Base-by-base conservation (phyloP, 2,113 vertebrate genomes). In the Aythya baeri region DNA sequence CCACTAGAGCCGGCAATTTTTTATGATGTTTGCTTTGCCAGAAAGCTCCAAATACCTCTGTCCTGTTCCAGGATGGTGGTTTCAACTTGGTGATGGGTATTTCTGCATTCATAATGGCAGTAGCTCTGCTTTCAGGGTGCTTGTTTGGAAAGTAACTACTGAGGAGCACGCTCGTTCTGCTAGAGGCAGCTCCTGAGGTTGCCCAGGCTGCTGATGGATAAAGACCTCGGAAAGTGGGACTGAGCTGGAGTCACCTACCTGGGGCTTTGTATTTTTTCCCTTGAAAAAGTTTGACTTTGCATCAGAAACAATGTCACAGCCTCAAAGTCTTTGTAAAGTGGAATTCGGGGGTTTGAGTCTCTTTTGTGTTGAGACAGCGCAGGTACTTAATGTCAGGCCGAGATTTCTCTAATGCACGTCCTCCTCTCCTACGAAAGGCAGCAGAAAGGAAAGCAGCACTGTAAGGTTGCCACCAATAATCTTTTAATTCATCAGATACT, bases 401-500 rank as follows among this genome's bases (percentile, higher is more conserved):
- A 8, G 52, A 77, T 74, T 23, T 46, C 41, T 67, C 2, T 43
- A 34, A 46, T n/a, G 13, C 34, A 32, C 0, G 1, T 91, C 46
- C 41, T 72, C 15, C 12, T 79, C 9, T 67, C 43, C 46, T 63
- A 44, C 13, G 18, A 36, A 75, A 65, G 14, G 34, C 20, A 17
- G 23, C 79, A 32, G 27, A 74, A 74, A 81, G 49, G 31, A 78
- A 49, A 88, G 49, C 0, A 1, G 58, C 38, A 34, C 26, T 1
- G 3, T 41, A 84, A 89, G 75, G 44, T 38, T 86, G 72, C 63
- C 58, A 89, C n/a, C 49, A 76, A 20, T 61, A 86, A 82, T 66
- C 23, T 88, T 95, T 79, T 87, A 79, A 91, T 94, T 92, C 31
- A 76, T 23, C 20, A 50, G n/a, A 59, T 91, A 80, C 31, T 89